Conservation (phyloP, 2,797 vertebrate species). For the Galagoides demidoff region DNA sequence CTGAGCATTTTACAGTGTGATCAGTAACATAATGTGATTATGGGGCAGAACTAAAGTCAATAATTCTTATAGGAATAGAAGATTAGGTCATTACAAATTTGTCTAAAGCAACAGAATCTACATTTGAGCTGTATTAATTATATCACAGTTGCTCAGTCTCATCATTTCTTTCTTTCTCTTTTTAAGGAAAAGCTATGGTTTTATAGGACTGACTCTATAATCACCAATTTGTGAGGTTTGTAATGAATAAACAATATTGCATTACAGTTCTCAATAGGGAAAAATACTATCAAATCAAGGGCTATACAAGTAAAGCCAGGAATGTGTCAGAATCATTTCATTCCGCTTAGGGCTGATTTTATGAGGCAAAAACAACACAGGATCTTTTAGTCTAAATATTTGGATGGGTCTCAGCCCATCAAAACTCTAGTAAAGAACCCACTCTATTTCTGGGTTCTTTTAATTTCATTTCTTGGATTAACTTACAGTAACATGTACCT, state of each 20-base stretch:
- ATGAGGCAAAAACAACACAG: slow-evolving; percentile 12
- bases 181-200: not conserved
- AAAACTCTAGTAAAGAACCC: not conserved
- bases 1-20: not conserved
- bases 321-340: slow-evolving; percentile 15
- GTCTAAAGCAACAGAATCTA: not conserved
- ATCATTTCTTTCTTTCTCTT: not conserved
- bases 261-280: not conserved
- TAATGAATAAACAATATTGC: not conserved
- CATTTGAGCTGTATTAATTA: slow-evolving; percentile 31
- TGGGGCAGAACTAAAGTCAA: not conserved
- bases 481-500: not conserved
- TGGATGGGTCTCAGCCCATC: not conserved
- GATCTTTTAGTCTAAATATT: slow-evolving; percentile 32
- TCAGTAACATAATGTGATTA: not conserved
- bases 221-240: not conserved
- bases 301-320: not conserved
- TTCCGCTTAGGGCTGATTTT: slow-evolving; percentile 6
- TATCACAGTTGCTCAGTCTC: not conserved
- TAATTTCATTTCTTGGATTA: slow-evolving; percentile 20
- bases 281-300: not conserved
- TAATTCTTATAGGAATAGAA: not conserved
- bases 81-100: not conserved
- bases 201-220: not conserved
- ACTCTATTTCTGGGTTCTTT: not conserved